These are phyloP conservation scores for human (Homo sapiens) DNA, from an alignment of 2,113 vertebrate genomes.

Conservation along the genomic window DNA sequence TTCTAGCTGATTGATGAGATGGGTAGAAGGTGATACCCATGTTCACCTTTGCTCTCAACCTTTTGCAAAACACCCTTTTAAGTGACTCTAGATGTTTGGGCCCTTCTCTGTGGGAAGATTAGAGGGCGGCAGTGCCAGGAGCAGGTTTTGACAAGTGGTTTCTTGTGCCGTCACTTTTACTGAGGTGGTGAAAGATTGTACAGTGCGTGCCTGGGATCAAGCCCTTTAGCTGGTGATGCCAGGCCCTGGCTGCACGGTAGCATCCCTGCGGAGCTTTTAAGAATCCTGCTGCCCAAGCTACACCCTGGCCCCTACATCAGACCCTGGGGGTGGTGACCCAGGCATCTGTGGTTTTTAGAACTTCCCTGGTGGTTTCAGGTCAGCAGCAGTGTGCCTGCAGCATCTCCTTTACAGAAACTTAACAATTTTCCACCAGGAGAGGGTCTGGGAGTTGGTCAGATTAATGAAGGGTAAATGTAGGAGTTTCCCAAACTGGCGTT, in stretches of 20 bases:
- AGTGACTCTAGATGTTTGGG: not conserved
- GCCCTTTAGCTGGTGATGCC: not conserved
- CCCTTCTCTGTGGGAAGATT: not conserved
- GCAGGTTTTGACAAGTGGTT: not conserved
- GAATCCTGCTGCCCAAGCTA: not conserved
- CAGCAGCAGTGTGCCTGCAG: accelerated
- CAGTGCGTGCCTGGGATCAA: accelerated
- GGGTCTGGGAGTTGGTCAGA: not conserved
- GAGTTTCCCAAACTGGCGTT: not conserved
- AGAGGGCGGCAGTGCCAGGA: not conserved
- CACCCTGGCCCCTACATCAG: not conserved
- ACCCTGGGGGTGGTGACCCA: not conserved
- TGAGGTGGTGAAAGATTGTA: not conserved
- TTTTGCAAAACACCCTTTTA: not conserved
- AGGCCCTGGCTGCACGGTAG: not conserved
- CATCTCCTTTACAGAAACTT: not conserved
- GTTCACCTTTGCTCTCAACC: not conserved
- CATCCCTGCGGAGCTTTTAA: not conserved
- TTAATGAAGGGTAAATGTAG: not conserved
- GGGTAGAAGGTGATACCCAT: not conserved
- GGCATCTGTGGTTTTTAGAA: not conserved
- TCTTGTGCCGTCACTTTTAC: not conserved
- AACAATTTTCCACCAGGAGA: not conserved
- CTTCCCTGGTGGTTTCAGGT: not conserved
- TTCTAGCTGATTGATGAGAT: not conserved